These are phyloP conservation scores for Chaetodon trifasciatus DNA, from an alignment of 2,797 vertebrate genomes.

Conservation along the genomic window DNA sequence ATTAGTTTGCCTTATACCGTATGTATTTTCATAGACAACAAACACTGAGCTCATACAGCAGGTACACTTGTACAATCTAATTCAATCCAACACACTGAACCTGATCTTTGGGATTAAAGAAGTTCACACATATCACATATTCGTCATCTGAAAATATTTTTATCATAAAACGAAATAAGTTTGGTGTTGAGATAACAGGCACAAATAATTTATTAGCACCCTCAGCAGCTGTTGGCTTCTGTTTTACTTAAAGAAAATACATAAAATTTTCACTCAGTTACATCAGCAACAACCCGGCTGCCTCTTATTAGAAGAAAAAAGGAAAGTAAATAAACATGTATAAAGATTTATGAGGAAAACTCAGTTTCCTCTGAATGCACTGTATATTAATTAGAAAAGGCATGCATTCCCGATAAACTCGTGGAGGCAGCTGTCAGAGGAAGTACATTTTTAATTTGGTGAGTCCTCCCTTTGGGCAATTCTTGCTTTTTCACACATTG, in stretches of 20 bases:
- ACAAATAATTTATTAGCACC: neutral
- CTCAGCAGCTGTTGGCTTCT: neutral
- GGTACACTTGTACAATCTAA: no score
- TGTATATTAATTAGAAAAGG: neutral
- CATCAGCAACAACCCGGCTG: neutral
- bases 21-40: no score
- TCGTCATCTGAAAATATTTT: neutral
- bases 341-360: neutral
- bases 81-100: no score
- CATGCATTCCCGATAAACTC: neutral
- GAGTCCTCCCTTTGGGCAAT: neutral
- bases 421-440: neutral
- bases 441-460: neutral
- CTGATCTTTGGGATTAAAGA: no score
- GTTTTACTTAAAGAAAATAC: neutral
- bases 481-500: neutral
- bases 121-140: neutral
- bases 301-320: neutral
- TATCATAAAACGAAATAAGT: neutral
- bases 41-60: no score
- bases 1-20: no score
- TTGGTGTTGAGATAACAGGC: neutral
- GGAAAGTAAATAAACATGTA: neutral
- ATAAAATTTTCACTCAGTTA: neutral
- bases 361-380: neutral